Percentiles rank a stretch among this genome's conserved stretches.
Conservation (phyloP, 2,113 vertebrate genomes). For the Xyrauchen texanus region DNA sequence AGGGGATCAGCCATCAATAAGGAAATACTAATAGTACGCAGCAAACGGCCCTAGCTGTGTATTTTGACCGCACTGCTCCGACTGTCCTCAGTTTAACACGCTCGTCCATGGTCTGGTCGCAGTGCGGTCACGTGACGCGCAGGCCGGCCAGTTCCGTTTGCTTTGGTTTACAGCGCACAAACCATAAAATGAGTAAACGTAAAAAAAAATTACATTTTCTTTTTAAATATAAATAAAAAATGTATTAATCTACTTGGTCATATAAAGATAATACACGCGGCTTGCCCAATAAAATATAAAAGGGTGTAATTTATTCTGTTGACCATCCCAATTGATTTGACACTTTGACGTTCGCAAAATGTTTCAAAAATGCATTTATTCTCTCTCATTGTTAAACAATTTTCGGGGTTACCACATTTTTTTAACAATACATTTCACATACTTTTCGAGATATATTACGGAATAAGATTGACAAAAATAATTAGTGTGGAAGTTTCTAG, state of each 20-base stretch:
- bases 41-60: background rate
- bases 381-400: too few relatives aligned
- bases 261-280: background rate
- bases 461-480: too few relatives aligned
- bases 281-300: background rate
- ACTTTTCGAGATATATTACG: too few relatives aligned
- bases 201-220: too few relatives aligned
- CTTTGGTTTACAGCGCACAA: too few relatives aligned
- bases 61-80: background rate
- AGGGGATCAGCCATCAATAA: background rate
- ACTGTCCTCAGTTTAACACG: background rate
- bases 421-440: background rate
- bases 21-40: background rate
- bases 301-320: background rate
- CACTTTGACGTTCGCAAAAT: background rate
- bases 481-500: too few relatives aligned
- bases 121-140: background rate
- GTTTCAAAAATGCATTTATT: background rate
- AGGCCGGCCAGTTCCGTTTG: background rate
- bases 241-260: background rate
- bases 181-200: background rate
- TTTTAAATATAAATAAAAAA: background rate
- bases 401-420: too few relatives aligned
- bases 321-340: background rate
- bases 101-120: conserved; percentile 26